phyloP scores from a whole-genome alignment of 1,140 invertebrate species.

The Drosophila melanica region DNA sequence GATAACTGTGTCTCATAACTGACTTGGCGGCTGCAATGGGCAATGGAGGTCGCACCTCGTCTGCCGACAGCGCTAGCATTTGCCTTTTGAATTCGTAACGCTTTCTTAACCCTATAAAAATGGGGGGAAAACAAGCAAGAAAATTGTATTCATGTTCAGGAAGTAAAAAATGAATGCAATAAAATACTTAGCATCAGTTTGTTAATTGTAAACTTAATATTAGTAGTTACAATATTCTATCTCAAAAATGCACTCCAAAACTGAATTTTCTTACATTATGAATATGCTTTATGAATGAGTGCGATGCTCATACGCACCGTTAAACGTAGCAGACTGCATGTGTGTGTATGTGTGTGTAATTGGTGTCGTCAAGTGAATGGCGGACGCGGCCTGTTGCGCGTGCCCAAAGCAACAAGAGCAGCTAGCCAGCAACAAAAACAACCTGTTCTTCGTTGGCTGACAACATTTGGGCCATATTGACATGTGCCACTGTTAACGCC shows the following conservation, averaged over 20 bases:
- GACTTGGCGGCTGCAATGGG: neutral
- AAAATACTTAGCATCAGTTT: slow-evolving; percentile 33
- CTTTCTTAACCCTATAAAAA: slow-evolving; percentile 60
- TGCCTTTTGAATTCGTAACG: slow-evolving; percentile 63
- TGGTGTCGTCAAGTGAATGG: slow-evolving; percentile 56
- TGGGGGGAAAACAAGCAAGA: slow-evolving; percentile 16
- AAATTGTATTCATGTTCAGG: slow-evolving; percentile 30
- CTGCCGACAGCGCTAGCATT: neutral
- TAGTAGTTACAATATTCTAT: slow-evolving; percentile 5
- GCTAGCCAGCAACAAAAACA: slow-evolving; percentile 44
- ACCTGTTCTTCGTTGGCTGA: slow-evolving; percentile 71
- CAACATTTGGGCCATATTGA: slow-evolving; percentile 75
- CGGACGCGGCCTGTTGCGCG: slow-evolving; percentile 54
- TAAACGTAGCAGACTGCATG: slow-evolving; percentile 30
- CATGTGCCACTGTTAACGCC: slow-evolving; percentile 55
- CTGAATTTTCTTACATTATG: slow-evolving; percentile 10
- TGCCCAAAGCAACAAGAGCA: slow-evolving; percentile 45
- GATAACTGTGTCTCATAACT: slow-evolving; percentile 5
- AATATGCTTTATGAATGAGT: slow-evolving; percentile 54
- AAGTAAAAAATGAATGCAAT: slow-evolving; percentile 33
- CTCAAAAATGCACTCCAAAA: slow-evolving; percentile 7
- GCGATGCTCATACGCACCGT: slow-evolving; percentile 61
- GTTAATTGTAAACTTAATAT: slow-evolving; percentile 41
- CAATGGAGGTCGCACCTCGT: slow-evolving; percentile 20
- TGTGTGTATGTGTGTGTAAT: slow-evolving; percentile 28